These are phyloP conservation scores for Platerodrilus igneus DNA, from an alignment of 2,888 invertebrate species.

Conservation along the genomic window DNA sequence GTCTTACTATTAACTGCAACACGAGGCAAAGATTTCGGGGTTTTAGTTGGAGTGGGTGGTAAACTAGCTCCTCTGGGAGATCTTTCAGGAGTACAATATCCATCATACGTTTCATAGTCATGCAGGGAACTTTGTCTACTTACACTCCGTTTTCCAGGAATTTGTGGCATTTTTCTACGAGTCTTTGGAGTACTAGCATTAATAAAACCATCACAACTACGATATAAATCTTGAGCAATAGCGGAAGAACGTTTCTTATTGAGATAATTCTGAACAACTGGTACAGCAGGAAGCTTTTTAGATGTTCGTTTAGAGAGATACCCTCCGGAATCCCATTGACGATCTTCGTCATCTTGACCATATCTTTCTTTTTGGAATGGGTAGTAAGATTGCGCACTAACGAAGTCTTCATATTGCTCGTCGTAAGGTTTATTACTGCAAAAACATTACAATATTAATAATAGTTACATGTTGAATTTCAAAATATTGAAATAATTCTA, in stretches of 20 bases:
- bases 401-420: slow-evolving; percentile 62
- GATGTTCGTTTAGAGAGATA: slow-evolving; percentile 33
- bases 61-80: slow-evolving; percentile 46
- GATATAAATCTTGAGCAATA: slow-evolving; percentile 32
- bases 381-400: slow-evolving; percentile 60
- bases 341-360: slow-evolving; percentile 62
- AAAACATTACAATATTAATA: too few species aligned
- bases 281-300: slow-evolving; percentile 49
- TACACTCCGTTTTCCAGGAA: slow-evolving; percentile 41
- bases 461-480: too few species aligned
- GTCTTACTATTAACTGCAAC: slow-evolving; percentile 26
- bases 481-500: too few species aligned
- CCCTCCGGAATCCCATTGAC: slow-evolving; percentile 72
- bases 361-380: slow-evolving; percentile 58
- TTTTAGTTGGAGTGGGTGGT: slow-evolving; percentile 47
- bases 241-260: slow-evolving; percentile 50
- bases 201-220: slow-evolving; percentile 40
- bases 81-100: slow-evolving; percentile 39
- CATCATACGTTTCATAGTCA: slow-evolving; percentile 37
- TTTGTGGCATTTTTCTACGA: slow-evolving; percentile 45
- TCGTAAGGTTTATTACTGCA: slow-evolving; percentile 51
- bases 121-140: slow-evolving; percentile 45
- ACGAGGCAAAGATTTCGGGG: slow-evolving; percentile 41
- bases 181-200: slow-evolving; percentile 43
- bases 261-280: slow-evolving; percentile 50